phyloP scores from a whole-genome alignment of 2,888 invertebrate species.

The Eupithecia exiguata region DNA sequence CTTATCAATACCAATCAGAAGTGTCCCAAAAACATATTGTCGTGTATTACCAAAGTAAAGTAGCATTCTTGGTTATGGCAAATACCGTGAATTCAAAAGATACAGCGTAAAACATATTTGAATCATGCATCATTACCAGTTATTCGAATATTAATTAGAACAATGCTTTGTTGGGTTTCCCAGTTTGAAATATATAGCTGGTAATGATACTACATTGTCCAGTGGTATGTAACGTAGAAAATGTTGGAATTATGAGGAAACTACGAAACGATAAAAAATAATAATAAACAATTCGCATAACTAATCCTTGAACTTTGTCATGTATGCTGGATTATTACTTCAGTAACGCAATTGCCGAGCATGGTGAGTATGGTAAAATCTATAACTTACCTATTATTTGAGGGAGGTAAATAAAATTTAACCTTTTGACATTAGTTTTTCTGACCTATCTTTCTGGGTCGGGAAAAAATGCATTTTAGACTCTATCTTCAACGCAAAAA shows the following conservation, averaged over 20 bases:
- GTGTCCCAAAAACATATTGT: background rate
- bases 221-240: background rate
- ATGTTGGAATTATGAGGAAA: conserved; percentile 28
- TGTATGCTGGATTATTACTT: conserved; percentile 12
- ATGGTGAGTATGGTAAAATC: background rate
- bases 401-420: background rate
- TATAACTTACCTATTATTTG: background rate
- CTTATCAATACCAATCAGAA: background rate
- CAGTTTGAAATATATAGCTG: conserved; percentile 6
- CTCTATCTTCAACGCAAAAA: no score
- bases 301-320: conserved; percentile 25
- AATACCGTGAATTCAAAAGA: background rate
- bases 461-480: no score
- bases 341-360: background rate
- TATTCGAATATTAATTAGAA: background rate
- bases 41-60: background rate
- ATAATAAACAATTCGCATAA: conserved; percentile 23
- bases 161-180: conserved; percentile 11
- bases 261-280: conserved; percentile 18
- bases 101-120: background rate
- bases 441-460: no score
- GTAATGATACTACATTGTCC: background rate
- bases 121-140: background rate
- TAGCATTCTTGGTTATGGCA: background rate
- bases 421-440: no score